Base-by-base conservation (phyloP, 1,140 invertebrate genomes). In the Gryllus bimaculatus region DNA sequence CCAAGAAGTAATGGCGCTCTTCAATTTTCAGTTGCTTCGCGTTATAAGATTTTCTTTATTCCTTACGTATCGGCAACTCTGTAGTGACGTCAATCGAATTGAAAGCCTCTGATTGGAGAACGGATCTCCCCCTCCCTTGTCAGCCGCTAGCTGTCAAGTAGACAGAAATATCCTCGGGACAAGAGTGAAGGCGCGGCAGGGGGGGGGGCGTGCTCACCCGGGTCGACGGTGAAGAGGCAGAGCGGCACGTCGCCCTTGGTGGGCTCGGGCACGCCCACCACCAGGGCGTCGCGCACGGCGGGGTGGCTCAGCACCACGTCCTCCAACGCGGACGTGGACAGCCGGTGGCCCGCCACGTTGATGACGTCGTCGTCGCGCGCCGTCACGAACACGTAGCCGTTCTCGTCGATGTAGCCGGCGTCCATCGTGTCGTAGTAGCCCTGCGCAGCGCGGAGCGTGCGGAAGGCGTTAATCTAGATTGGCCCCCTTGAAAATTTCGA, bases 401-500 rank as follows among this genome's bases (percentile, higher is more conserved):
- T 91, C 78, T 93, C 90, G 83, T 97, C 95, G 54, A 91, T 89
- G 83, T 93, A 95, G 0, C 96, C 96, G 0, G 95, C 94, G 84
- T 98, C 96, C 93, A 97, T 96, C 8, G 96, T 98, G 83, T 98
- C 95, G 82, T 98, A 98, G 84, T 93, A 98, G n/a, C 95, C 96
- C 95, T 97, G 80, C 75, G 78, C n/a, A n/a, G n/a, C n/a, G n/a
- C n/a, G n/a, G n/a, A n/a, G n/a, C n/a, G n/a, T n/a, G n/a, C 49
- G 48, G 80, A 73, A 81, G 18, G 18, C 73, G 18, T 20, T 20
- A 3, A 20, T n/a, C 73, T 73, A n/a, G n/a, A n/a, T n/a, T n/a
- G n/a, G n/a, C n/a, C n/a, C n/a, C n/a, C n/a, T n/a, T n/a, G n/a
- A n/a, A n/a, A n/a, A n/a, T n/a, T n/a, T n/a, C n/a, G n/a, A n/a